Evolutionary conservation across 2,113 vertebrate species (phyloP), one percentile per base, ranked within the genome.

Genomic region (Conger conger): DNA sequence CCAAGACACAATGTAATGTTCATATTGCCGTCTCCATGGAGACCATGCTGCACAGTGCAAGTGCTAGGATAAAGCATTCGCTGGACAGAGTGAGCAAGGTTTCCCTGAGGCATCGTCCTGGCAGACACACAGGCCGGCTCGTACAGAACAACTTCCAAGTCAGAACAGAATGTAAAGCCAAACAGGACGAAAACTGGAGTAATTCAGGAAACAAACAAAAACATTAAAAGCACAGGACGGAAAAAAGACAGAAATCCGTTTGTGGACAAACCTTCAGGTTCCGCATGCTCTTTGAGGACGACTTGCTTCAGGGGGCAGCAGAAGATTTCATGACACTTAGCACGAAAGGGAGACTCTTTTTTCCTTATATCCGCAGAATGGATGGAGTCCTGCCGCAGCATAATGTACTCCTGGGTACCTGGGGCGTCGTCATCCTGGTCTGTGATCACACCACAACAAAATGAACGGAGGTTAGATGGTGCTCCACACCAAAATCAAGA

Each of bases 251-350:
- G 91, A 87, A 89, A 90, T 89, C 90, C 88, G 88, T 86, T 88
- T 54, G 54, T 82, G 91, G 93, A 97, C 96, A 97, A 96, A 97
- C 96, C 96, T 97, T 97, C 96, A 0, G 93, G 95, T 89, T 95
- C 95, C 94, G 96, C 94, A 93, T 95, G 95, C 89, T 97, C 95
- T 95, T 97, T 97, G 94, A 94, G 95, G 91, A 95, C 93, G 87
- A 96, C 95, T 95, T 96, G 96, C 96, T 96, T 96, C 95, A 96
- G 94, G 86, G 96, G 96, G 91, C 96, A 97, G 95, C 96, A 97
- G 96, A 97, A 97, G 95, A 96, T 96, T 96, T 97, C 96, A 93
- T 96, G 96, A 94, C 96, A 97, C 94, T 97, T 97, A 95, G 95
- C 94, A 94, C 96, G 95, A 96, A 97, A 97, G 85, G 96, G 95